Evolutionary conservation across 2,113 vertebrate genomes (phyloP).

Genomic region (Aleadryas rufinucha): DNA sequence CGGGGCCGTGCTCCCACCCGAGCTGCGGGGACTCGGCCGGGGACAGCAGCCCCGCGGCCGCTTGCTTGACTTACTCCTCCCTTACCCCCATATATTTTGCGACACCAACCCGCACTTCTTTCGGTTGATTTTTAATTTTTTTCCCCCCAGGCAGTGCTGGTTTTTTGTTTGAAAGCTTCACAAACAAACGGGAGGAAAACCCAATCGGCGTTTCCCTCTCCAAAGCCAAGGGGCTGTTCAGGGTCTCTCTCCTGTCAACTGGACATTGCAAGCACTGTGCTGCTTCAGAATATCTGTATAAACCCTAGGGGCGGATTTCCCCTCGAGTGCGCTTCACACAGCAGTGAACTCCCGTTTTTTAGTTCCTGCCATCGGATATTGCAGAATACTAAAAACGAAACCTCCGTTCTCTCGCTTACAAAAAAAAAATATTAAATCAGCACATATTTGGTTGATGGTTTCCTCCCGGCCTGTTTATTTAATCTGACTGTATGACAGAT

Average conservation of each 20-base stretch:
- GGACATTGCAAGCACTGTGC: not conserved
- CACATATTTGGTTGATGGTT: slow-evolving; percentile 47
- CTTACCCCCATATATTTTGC: not conserved
- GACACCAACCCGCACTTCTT: rapidly evolving
- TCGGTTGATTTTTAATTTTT: not conserved
- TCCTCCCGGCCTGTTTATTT: slow-evolving; percentile 62
- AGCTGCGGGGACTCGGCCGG: not conserved
- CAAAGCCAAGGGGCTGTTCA: not conserved
- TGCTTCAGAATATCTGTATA: not conserved
- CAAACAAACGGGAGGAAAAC: not conserved
- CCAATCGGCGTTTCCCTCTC: not conserved
- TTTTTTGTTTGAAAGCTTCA: not conserved
- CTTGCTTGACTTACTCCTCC: not conserved
- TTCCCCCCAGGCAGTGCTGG: rapidly evolving
- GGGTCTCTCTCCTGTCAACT: not conserved
- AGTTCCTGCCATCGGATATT: not conserved
- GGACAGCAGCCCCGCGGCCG: not conserved
- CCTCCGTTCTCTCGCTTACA: not conserved
- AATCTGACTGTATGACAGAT: slow-evolving; percentile 59
- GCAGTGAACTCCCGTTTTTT: not conserved
- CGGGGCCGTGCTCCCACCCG: not conserved
- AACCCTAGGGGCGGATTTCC: not conserved
- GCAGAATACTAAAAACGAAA: slow-evolving; percentile 32
- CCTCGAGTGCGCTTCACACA: not conserved
- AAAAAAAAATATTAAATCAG: not conserved